Percentiles rank a stretch among this genome's conserved stretches.
These are phyloP conservation scores for Diabrotica virgifera DNA, from an alignment of 1,140 invertebrate species.

Conservation along the genomic window DNA sequence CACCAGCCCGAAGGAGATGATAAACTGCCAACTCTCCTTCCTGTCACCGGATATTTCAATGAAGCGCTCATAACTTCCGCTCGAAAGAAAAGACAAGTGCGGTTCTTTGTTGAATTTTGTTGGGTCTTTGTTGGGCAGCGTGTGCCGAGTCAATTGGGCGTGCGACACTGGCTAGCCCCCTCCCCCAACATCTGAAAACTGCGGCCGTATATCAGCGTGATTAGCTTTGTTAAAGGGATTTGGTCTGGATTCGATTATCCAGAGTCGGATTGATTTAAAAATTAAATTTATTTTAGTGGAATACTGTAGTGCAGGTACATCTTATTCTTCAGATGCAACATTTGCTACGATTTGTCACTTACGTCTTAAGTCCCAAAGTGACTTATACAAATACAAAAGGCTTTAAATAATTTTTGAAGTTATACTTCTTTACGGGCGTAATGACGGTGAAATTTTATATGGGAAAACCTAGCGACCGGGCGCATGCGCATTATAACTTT, in stretches of 20 bases:
- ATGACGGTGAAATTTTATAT: no score
- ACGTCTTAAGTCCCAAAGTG: no score
- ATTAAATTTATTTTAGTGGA: no score
- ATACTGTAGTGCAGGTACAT: no score
- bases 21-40: conserved; percentile 29
- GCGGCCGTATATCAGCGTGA: conserved; percentile 20
- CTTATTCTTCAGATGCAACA: no score
- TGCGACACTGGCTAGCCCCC: conserved; percentile 10
- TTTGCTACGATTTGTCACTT: no score
- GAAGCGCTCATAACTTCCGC: conserved; percentile 41
- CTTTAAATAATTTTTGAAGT: no score
- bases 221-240: conserved; percentile 20
- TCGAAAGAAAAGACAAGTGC: conserved; percentile 31
- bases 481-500: no score
- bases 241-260: neutral
- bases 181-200: conserved; percentile 10
- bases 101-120: conserved; percentile 27
- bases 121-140: conserved; percentile 21
- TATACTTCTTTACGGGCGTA: no score
- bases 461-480: no score
- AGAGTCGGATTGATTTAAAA: neutral
- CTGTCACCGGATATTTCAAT: conserved; percentile 40
- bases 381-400: no score
- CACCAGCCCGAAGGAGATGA: conserved; percentile 26
- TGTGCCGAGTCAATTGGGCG: conserved; percentile 41